A percentile compares a stretch with the other conserved stretches of the same genome.
Evolutionary conservation across 2,797 vertebrate genomes (phyloP).

Genomic region (Hydrolagus colliei): DNA sequence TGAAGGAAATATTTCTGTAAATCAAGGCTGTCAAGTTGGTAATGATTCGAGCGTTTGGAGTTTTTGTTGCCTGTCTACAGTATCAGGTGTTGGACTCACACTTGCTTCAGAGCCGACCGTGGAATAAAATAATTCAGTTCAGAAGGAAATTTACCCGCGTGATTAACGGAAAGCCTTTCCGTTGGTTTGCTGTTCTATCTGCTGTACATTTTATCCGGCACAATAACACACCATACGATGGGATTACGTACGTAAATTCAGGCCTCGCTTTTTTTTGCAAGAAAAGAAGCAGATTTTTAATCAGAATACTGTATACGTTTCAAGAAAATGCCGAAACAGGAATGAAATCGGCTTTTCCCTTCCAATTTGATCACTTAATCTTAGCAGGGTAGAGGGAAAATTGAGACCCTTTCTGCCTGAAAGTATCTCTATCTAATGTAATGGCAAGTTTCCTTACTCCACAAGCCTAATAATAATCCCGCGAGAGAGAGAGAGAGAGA

Average conservation of each 20-base stretch:
- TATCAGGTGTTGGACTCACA: not conserved
- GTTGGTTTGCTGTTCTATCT: not conserved
- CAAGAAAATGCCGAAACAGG: not conserved
- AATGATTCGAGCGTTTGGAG: not conserved
- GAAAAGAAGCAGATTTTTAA: not conserved
- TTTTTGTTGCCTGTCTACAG: constrained; percentile 9
- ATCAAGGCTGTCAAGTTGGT: constrained; percentile 16
- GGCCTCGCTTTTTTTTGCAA: not conserved
- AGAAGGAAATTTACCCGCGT: not conserved
- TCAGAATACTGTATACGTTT: not conserved
- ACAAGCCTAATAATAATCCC: too few relatives aligned
- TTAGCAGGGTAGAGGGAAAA: not conserved
- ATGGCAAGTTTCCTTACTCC: too few relatives aligned
- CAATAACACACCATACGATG: not conserved
- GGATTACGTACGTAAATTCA: not conserved
- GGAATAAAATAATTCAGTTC: not conserved
- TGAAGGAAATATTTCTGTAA: constrained; percentile 22
- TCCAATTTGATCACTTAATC: not conserved
- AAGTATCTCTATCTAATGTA: too few relatives aligned
- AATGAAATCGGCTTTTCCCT: not conserved
- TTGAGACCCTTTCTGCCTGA: too few relatives aligned
- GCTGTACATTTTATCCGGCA: not conserved
- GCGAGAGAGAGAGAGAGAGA: too few relatives aligned
- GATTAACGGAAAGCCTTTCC: constrained; percentile 2
- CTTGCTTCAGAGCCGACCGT: not conserved